Conservation (phyloP, 2,888 invertebrate genomes). For the Latrodectus hesperus region DNA sequence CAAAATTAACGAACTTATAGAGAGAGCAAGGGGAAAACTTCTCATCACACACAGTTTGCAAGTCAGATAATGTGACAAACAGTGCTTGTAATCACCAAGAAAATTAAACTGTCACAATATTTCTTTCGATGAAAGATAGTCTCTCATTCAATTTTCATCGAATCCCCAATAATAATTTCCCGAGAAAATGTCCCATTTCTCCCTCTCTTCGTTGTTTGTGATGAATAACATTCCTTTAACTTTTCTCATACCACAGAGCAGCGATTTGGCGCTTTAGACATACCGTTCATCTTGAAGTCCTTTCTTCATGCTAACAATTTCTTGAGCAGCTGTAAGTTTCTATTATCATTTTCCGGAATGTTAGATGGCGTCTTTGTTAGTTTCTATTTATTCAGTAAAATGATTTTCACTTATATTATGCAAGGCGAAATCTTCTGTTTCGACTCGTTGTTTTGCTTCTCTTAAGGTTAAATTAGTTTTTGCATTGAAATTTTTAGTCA, state of each 20-base stretch:
- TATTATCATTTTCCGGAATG: no score
- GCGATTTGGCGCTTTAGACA: conserved; percentile 20
- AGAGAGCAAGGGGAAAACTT: conserved; percentile 18
- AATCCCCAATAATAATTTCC: conserved; percentile 26
- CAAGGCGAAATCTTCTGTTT: no score
- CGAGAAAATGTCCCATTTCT: conserved; percentile 12
- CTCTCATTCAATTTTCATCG: conserved; percentile 49
- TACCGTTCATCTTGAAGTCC: conserved; percentile 20
- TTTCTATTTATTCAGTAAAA: no score
- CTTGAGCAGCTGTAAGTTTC: not conserved
- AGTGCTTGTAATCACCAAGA: conserved; percentile 43
- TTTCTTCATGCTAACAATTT: conserved; percentile 20
- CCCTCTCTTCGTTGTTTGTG: conserved; percentile 34
- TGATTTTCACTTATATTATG: no score
- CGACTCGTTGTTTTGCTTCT: no score
- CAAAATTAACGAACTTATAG: conserved; percentile 53
- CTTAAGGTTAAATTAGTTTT: no score
- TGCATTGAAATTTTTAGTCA: no score
- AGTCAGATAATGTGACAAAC: conserved; percentile 47
- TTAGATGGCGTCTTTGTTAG: no score
- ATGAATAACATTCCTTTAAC: conserved; percentile 10
- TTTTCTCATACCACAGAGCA: not conserved
- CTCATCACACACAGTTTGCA: conserved; percentile 14
- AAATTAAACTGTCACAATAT: conserved; percentile 58
- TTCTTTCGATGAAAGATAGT: conserved; percentile 48